Evolutionary conservation across 2,797 vertebrate species (phyloP).

Genomic region (Vespertilio murinus): DNA sequence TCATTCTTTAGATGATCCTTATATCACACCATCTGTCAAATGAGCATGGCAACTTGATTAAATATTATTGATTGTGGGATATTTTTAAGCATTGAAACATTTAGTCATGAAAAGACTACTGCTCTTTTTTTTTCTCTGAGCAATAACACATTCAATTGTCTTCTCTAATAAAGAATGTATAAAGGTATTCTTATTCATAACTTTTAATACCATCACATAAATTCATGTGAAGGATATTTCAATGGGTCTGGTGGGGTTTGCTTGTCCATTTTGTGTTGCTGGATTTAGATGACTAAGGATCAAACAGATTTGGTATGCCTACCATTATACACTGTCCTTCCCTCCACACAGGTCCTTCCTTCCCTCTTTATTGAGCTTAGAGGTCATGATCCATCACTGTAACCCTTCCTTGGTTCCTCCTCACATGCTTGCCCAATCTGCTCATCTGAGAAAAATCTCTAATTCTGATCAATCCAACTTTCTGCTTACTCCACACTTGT

Average conservation of each 20-base stretch:
- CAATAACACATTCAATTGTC: not conserved
- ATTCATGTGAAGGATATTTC: not conserved
- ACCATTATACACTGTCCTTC: not conserved
- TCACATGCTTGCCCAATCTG: not conserved
- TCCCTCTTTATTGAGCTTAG: not conserved
- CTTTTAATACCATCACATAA: not conserved
- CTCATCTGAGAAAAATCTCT: not conserved
- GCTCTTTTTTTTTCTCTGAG: not conserved
- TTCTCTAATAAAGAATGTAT: not conserved
- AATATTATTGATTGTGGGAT: conserved; percentile 53
- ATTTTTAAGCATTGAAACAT: conserved; percentile 27
- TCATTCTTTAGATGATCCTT: conserved; percentile 13
- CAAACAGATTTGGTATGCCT: not conserved
- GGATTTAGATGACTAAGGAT: not conserved
- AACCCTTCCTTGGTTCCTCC: not conserved
- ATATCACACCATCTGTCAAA: conserved; percentile 38
- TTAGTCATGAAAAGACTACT: not conserved
- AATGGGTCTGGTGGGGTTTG: not conserved
- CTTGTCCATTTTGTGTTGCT: not conserved
- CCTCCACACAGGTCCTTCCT: not conserved
- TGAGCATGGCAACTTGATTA: conserved; percentile 55
- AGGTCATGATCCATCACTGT: not conserved
- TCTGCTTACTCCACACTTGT: not conserved
- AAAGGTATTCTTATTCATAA: not conserved
- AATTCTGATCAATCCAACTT: not conserved